Conservation (phyloP, 1,140 invertebrate species). For the Pteromalus puparum region DNA sequence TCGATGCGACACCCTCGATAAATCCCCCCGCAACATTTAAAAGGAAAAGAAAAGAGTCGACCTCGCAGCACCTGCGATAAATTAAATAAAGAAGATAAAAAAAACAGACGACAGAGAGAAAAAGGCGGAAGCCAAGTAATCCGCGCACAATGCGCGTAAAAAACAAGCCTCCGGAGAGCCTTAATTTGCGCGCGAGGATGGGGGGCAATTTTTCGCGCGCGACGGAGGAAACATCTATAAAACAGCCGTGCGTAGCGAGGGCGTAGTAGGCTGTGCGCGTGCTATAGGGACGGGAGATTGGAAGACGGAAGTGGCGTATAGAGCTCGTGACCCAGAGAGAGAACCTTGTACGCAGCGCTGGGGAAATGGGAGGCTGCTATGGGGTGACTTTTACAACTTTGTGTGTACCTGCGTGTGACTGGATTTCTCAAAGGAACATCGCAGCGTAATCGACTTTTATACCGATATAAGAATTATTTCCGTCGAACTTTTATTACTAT, state of each 20-base stretch:
- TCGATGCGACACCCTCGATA: too few relatives aligned
- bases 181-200: constrained; percentile 32
- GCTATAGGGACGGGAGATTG: background rate
- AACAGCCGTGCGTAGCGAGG: background rate
- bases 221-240: background rate
- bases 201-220: background rate
- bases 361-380: too few relatives aligned
- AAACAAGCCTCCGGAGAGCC: constrained; percentile 50
- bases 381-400: too few relatives aligned
- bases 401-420: too few relatives aligned
- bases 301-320: background rate
- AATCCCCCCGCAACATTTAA: background rate
- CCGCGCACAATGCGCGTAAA: constrained; percentile 4
- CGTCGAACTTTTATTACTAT: too few relatives aligned
- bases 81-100: background rate
- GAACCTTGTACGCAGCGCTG: too few relatives aligned
- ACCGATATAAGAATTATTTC: too few relatives aligned
- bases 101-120: background rate
- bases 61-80: too few relatives aligned
- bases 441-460: too few relatives aligned
- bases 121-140: constrained; percentile 2
- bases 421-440: too few relatives aligned
- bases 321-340: background rate
- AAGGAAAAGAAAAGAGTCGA: background rate
- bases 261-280: background rate